Percentiles rank a stretch among this genome's conserved stretches.
Evolutionary conservation across 2,888 invertebrate genomes (phyloP).

Genomic region (Parasteatoda lunata): DNA sequence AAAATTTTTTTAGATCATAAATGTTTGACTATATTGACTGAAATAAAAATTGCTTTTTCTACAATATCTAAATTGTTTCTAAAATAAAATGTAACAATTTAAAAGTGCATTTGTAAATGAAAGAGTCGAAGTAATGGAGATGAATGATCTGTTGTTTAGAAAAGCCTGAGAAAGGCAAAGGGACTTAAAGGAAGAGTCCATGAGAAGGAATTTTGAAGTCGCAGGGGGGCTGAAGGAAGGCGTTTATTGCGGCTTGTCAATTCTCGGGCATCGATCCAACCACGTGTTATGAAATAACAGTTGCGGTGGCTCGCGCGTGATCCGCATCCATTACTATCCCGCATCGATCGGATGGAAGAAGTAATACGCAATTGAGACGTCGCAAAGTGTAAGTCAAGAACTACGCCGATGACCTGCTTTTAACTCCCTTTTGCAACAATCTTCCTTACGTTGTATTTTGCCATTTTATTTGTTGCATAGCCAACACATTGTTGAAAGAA

Average conservation of each 20-base stretch:
- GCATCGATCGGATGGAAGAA: constrained; percentile 26
- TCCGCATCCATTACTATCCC: constrained; percentile 44
- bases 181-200: constrained; percentile 32
- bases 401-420: no score
- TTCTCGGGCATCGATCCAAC: constrained; percentile 45
- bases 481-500: not conserved
- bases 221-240: constrained; percentile 1
- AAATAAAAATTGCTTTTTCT: no score
- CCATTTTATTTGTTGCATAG: not conserved
- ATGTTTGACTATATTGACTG: no score
- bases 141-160: no score
- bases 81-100: no score
- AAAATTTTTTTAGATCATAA: no score
- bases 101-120: no score
- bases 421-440: not conserved
- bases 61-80: no score
- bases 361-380: constrained; percentile 37
- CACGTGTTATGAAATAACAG: constrained; percentile 69
- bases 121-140: no score
- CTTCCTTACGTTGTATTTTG: not conserved
- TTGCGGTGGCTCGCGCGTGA: constrained; percentile 62
- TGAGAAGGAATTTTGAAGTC: constrained; percentile 10
- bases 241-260: constrained; percentile 64
- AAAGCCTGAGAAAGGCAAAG: not conserved
- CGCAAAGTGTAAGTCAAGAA: not conserved